Base-by-base conservation (phyloP, 2,113 vertebrate species). In the Eulacestoma nigropectus region DNA sequence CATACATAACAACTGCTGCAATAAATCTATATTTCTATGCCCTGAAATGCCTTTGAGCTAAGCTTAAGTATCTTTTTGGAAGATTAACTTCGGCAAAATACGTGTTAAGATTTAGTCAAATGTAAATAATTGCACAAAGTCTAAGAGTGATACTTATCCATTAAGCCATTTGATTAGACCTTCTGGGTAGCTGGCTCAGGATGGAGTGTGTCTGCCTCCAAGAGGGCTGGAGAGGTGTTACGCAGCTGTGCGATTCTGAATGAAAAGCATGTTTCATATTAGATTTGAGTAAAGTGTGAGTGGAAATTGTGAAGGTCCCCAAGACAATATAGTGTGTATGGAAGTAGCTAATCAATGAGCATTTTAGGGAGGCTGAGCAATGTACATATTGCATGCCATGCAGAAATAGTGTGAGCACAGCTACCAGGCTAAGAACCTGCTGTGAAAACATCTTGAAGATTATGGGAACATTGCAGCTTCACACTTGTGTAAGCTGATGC, bases 381-480 rank as follows among this genome's bases (percentile, higher is more conserved):
- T 5, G 11, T 42, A 25, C 10, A 1, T 42, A 30, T n/a, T 53
- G 37, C 63, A 62, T 5, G 2, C n/a, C 59, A 6, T 26, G 56
- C 77, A 89, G 68, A 86, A 87, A 42, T 11, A 39, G 55, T 22
- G 60, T 84, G 57, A 77, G 60, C 44, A 55, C 69, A 78, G 69
- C 73, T 74, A 70, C 47, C 42, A 55, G 39, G 42, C 76, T 91
- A 84, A 89, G 70, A 67, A 53, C 85, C 60, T 67, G 44, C 85
- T 90, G 88, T 93, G 94, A 93, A 75, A 93, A 84, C 82, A 68
- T 85, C 82, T 95, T 80, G 83, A 91, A 74, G 69, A 6, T 53
- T 59, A 65, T 56, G 55, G 67, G 25, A 86, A 88, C 53, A 42
- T 41, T 89, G 72, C 59, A 73, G 83, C 86, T 90, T 90, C 84